phyloP scores from a whole-genome alignment of 1,140 invertebrate genomes.

The Magallana gigas region DNA sequence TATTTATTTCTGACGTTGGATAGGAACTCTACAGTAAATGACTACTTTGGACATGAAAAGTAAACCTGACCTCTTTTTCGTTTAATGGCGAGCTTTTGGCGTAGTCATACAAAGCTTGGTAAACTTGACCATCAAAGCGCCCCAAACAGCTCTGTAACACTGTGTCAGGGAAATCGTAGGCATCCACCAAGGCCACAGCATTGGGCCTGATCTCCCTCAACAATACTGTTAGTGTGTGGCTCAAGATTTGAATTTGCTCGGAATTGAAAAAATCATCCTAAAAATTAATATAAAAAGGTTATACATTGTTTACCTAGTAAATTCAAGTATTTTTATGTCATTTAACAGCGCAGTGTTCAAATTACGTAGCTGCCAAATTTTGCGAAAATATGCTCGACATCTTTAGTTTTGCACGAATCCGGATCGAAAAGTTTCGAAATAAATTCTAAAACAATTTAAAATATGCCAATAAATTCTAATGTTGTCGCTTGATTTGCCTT shows the following conservation, averaged over 20 bases:
- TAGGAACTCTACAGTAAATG: background rate
- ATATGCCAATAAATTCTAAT: no score
- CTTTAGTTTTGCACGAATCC: no score
- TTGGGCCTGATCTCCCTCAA: slow-evolving; percentile 88
- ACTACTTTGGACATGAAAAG: background rate
- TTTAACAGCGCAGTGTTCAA: no score
- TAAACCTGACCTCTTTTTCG: slow-evolving; percentile 81
- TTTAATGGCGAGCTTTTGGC: slow-evolving; percentile 93
- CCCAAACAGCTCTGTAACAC: slow-evolving; percentile 91
- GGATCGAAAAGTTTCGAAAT: no score
- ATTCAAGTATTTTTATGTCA: no score
- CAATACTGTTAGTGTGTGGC: slow-evolving; percentile 85
- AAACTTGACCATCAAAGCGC: slow-evolving; percentile 93
- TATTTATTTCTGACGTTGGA: background rate
- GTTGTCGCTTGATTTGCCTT: no score
- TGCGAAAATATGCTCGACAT: no score
- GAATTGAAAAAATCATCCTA: slow-evolving; percentile 73
- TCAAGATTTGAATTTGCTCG: slow-evolving; percentile 84
- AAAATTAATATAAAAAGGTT: slow-evolving; percentile 8
- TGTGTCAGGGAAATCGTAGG: slow-evolving; percentile 92
- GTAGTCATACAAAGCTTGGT: slow-evolving; percentile 91
- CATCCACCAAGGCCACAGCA: slow-evolving; percentile 93
- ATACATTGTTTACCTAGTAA: no score
- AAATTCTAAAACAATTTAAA: no score
- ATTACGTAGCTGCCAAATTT: no score